A percentile compares a stretch with the other conserved stretches of the same genome.
These are phyloP conservation scores for Heliothis subflexa DNA, from an alignment of 1,140 invertebrate genomes.

Conservation along the genomic window DNA sequence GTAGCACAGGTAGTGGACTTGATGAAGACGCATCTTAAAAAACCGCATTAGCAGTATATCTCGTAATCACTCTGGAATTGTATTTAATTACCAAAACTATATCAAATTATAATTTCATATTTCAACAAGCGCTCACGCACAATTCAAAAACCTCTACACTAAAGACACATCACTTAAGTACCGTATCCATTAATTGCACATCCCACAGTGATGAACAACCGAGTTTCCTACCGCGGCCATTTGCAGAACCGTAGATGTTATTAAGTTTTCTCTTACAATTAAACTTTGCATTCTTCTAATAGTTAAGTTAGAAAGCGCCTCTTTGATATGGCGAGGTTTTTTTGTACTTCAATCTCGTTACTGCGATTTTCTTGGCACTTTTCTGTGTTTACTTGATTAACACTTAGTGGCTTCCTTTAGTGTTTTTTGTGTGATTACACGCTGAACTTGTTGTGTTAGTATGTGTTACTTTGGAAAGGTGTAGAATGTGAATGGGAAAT, in stretches of 20 bases:
- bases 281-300: constrained; percentile 49
- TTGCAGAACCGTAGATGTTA: constrained; percentile 48
- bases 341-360: constrained; percentile 28
- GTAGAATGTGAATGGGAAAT: background rate
- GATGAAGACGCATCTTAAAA: too few species aligned
- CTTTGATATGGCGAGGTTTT: constrained; percentile 42
- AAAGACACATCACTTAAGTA: background rate
- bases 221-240: constrained; percentile 37
- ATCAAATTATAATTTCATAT: too few species aligned
- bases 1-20: too few species aligned
- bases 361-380: constrained; percentile 37
- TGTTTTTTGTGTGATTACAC: background rate
- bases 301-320: constrained; percentile 37
- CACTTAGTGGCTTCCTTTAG: background rate
- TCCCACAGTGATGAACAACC: constrained; percentile 22
- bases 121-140: too few species aligned
- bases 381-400: constrained; percentile 33
- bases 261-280: constrained; percentile 53
- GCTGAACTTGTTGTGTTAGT: background rate
- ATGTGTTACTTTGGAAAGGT: background rate
- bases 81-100: too few species aligned
- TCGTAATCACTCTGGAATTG: too few species aligned
- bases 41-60: too few species aligned
- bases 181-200: constrained; percentile 9
- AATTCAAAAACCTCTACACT: background rate